Conservation (phyloP, 2,888 invertebrate genomes). For the Idaea biselata region DNA sequence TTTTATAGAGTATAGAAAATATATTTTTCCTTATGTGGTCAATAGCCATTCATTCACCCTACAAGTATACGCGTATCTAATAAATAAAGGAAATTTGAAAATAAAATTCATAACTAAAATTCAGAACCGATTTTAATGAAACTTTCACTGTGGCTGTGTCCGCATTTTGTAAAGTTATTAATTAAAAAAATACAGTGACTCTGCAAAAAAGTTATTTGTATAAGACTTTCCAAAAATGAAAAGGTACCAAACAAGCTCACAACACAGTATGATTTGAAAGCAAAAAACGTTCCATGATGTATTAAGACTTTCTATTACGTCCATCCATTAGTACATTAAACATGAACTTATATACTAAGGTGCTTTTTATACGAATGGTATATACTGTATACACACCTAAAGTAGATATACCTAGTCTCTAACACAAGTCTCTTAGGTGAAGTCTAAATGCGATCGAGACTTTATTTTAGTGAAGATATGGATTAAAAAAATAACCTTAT, state of each 20-base stretch:
- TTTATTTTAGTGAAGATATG: no score
- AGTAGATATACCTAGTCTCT: no score
- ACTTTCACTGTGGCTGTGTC: background rate
- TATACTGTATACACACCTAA: no score
- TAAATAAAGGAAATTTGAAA: no score
- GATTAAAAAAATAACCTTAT: no score
- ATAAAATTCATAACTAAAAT: background rate
- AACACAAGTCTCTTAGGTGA: no score
- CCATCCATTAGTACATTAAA: background rate
- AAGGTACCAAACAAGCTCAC: background rate
- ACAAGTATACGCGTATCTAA: no score
- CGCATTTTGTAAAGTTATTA: background rate
- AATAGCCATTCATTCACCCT: no score
- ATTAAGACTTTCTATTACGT: background rate
- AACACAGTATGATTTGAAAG: background rate
- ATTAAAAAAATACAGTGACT: background rate
- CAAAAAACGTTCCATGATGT: background rate
- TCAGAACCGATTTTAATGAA: background rate
- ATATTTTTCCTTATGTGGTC: no score
- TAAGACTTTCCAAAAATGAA: background rate
- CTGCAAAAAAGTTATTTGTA: background rate
- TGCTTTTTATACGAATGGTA: no score
- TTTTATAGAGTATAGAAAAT: no score
- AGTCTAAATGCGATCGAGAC: no score
- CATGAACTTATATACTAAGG: background rate